Percentiles rank a stretch among this genome's conserved stretches.
Conservation (phyloP, 2,113 vertebrate genomes). For the Phrynosoma platyrhinos region DNA sequence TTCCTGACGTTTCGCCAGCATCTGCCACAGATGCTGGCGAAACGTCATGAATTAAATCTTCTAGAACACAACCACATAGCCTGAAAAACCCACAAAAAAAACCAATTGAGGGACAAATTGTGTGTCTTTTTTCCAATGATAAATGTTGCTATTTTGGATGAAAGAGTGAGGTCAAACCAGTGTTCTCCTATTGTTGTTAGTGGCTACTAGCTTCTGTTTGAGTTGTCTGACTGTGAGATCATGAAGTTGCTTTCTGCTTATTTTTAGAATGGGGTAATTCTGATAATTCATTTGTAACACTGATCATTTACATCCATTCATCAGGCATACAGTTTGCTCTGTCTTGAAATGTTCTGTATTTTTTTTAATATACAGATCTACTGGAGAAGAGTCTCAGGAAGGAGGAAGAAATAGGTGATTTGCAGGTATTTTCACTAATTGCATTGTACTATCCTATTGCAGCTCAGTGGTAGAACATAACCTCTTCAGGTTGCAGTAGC, state of each 20-base stretch:
- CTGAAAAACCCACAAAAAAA: too few species aligned
- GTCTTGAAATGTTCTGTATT: conserved; percentile 50
- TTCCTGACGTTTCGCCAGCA: too few species aligned
- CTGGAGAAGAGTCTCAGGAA: conserved; percentile 83
- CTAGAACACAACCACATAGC: too few species aligned
- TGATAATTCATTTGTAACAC: not conserved
- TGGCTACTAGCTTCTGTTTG: not conserved
- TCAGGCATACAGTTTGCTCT: conserved; percentile 15
- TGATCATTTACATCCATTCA: not conserved
- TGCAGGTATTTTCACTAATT: conserved; percentile 83
- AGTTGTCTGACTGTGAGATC: not conserved
- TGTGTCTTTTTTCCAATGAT: not conserved
- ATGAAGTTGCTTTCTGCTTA: conserved; percentile 10
- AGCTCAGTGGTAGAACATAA: not conserved
- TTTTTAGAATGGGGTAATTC: not conserved
- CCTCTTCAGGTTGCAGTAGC: not conserved
- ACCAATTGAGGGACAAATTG: not conserved
- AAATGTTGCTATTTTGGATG: not conserved
- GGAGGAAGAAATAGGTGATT: conserved; percentile 88
- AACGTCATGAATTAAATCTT: too few species aligned
- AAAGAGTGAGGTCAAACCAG: not conserved
- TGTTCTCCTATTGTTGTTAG: conserved; percentile 3
- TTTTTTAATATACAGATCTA: conserved; percentile 80
- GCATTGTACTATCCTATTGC: conserved; percentile 4
- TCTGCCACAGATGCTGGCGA: too few species aligned